Evolutionary conservation across 2,113 vertebrate species (phyloP).

Genomic region (Callipepla squamata): DNA sequence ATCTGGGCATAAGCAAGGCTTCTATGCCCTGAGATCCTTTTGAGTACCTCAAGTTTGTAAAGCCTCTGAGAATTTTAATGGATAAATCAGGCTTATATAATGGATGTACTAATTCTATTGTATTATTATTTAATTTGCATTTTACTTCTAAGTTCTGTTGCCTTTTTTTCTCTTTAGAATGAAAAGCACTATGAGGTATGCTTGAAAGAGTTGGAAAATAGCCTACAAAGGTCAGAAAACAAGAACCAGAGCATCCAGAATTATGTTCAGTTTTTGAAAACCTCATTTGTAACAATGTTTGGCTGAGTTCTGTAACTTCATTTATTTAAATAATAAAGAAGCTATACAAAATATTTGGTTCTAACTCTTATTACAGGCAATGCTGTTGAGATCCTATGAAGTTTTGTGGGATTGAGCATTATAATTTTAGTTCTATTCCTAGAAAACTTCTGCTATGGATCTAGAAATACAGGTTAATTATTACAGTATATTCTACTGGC

Average conservation of each 20-base stretch:
- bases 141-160: not conserved
- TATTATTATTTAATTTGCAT: not conserved
- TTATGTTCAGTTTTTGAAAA: constrained; percentile 89
- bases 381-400: not conserved
- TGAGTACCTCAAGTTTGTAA: not conserved
- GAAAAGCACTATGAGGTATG: constrained; percentile 79
- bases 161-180: constrained; percentile 72
- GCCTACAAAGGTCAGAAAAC: constrained; percentile 86
- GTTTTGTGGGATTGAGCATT: not conserved
- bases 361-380: not conserved
- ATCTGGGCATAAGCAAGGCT: not conserved
- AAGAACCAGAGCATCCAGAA: constrained; percentile 87
- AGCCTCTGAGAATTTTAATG: not conserved
- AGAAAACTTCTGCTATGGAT: not conserved
- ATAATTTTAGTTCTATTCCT: not conserved
- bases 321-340: not conserved
- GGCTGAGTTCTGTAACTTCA: constrained; percentile 67
- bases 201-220: constrained; percentile 88
- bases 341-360: not conserved
- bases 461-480: not conserved
- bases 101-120: not conserved
- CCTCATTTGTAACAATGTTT: constrained; percentile 86
- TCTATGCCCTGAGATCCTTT: not conserved
- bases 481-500: not conserved
- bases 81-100: not conserved